Evolutionary conservation across 1,140 invertebrate genomes (phyloP).

Genomic region (Steinernema khuongi): DNA sequence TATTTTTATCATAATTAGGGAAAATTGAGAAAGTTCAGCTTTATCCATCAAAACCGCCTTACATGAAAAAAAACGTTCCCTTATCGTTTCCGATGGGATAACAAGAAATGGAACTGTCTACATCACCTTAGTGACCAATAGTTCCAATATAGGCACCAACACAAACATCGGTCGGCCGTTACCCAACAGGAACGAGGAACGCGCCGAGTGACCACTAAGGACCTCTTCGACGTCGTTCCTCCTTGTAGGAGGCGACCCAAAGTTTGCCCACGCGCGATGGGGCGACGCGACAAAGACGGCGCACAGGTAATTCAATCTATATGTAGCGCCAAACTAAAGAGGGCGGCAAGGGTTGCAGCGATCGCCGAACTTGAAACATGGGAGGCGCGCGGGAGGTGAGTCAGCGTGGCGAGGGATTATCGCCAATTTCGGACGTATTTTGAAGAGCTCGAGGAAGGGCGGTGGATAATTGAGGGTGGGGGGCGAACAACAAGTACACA

Average conservation of each 20-base stretch:
- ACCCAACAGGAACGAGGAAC: background rate
- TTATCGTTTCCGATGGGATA: too few relatives aligned
- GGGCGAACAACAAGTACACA: too few relatives aligned
- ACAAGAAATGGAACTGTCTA: too few relatives aligned
- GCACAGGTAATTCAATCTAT: constrained; percentile 4
- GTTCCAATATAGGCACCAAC: too few relatives aligned
- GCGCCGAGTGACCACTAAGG: background rate
- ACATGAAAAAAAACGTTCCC: too few relatives aligned
- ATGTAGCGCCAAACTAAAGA: background rate
- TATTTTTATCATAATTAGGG: too few relatives aligned
- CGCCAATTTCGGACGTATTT: constrained; percentile 11
- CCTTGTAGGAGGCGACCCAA: constrained; percentile 7
- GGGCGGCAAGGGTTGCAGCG: background rate
- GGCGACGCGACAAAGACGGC: background rate
- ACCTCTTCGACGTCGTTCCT: background rate
- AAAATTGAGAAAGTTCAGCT: too few relatives aligned
- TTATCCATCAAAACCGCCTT: too few relatives aligned
- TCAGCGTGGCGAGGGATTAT: background rate
- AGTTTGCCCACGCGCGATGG: constrained; percentile 7
- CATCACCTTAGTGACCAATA: too few relatives aligned
- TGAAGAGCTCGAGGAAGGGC: background rate
- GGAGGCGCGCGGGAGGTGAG: background rate
- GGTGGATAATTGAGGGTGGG: background rate
- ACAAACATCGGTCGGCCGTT: too few relatives aligned
- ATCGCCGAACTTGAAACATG: constrained; percentile 12